These are phyloP conservation scores for Acipenser transmontanus DNA, from an alignment of 2,797 vertebrate genomes.

Conservation along the genomic window DNA sequence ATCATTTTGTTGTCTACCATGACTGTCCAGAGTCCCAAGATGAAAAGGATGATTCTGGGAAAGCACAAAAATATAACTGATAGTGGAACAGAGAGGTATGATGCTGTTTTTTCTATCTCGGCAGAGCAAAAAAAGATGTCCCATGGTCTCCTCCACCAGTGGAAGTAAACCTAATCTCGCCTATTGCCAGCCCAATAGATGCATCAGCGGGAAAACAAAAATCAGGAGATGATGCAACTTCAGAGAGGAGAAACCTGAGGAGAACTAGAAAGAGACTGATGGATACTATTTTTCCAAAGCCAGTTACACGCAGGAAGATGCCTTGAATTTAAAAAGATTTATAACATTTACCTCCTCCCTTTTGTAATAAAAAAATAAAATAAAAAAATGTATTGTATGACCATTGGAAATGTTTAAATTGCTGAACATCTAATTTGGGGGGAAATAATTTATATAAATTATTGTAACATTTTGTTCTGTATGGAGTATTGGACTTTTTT, in stretches of 20 bases:
- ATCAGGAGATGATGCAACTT: conserved; percentile 14
- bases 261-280: conserved; percentile 67
- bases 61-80: too few species aligned
- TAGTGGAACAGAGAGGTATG: neutral
- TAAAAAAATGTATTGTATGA: neutral
- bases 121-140: conserved; percentile 56
- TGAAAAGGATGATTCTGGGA: too few species aligned
- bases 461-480: conserved; percentile 70
- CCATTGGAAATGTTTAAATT: neutral
- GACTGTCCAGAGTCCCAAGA: too few species aligned
- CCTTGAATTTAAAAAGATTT: conserved; percentile 85
- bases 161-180: conserved; percentile 76
- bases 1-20: too few species aligned
- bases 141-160: conserved; percentile 62
- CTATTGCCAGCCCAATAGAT: conserved; percentile 66
- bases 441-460: conserved; percentile 79
- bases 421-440: conserved; percentile 8
- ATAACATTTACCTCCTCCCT: conserved; percentile 35
- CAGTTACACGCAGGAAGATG: conserved; percentile 82
- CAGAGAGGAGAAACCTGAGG: conserved; percentile 54
- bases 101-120: neutral
- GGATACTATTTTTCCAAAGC: conserved; percentile 75
- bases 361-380: neutral
- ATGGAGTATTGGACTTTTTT: conserved; percentile 48
- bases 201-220: conserved; percentile 35